These are phyloP conservation scores for Echinarachnius parma DNA, from an alignment of 53 echinoderm and acorn worm species.

Conservation along the genomic window DNA sequence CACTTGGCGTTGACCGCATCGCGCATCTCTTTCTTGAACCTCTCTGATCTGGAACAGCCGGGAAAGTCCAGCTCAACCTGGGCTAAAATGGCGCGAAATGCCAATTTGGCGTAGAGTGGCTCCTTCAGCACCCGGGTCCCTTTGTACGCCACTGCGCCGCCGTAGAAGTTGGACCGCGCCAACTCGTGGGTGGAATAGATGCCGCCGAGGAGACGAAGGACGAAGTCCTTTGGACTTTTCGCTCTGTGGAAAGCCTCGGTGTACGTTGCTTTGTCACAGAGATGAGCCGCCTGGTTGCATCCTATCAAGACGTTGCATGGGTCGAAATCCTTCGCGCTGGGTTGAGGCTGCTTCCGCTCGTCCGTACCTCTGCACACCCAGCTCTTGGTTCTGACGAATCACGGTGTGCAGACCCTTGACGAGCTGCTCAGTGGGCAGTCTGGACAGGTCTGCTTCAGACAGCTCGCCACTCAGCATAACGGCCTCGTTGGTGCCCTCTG, in stretches of 20 bases:
- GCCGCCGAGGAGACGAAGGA: background rate
- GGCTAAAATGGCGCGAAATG: background rate
- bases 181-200: background rate
- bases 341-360: background rate
- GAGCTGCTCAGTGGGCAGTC: background rate
- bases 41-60: too few species aligned
- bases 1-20: too few species aligned
- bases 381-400: background rate
- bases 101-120: background rate
- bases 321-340: background rate
- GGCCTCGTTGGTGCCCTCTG: too few species aligned
- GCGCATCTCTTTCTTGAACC: too few species aligned
- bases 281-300: background rate
- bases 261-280: background rate
- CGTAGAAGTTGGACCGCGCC: too few species aligned
- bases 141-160: background rate
- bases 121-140: background rate
- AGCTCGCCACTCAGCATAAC: too few species aligned
- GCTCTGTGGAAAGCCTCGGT: background rate
- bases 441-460: too few species aligned
- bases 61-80: background rate
- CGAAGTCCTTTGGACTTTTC: background rate
- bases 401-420: background rate
- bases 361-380: background rate
- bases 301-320: background rate